Evolutionary conservation across 2,888 invertebrate genomes (phyloP), one percentile per base, ranked within the genome.

Genomic region (Meteorus colon): DNA sequence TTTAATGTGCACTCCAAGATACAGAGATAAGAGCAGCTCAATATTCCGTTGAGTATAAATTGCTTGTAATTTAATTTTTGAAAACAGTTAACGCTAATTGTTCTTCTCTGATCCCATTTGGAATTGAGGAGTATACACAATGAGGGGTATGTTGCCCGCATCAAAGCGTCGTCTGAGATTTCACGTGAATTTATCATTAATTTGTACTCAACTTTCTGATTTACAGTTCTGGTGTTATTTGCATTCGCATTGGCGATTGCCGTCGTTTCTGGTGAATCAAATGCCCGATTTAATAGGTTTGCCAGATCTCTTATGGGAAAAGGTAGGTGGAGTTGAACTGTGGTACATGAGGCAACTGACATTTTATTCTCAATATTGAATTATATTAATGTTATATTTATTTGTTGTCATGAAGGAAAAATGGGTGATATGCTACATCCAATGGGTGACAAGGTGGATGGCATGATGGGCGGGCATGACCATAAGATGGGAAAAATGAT

Each of bases 181-280:
- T 60, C 3, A 4, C 16, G 4, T 10, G 37, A 12, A 16, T 5
- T n/a, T 1, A 31, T 69, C 1, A 55, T 59, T 34, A 59, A 60
- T 66, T 14, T 24, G 73, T 68, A 19, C 24, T 16, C 5, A 45
- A 29, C 55, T 78, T 51, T 31, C 4, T 27, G 73, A 66, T 75
- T 76, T 76, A 6, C 79, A 79, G 79, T 72, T 41, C 51, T 75
- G 24, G 51, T 31, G 27, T 70, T 24, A 59, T 31, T 66, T 10
- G 60, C 62, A 60, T 60, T 78, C 48, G 75, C 71, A 48, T 67
- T 62, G 37, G 71, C 78, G 60, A 55, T 79, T 34, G 45, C 48
- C 37, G 75, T 51, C 34, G 75, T 48, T 12, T 31, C 71, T 34
- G 73, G 63, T 45, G 59, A 37, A 31, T 63, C 70, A 16, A 62